These are phyloP conservation scores for Drosophila funebris DNA, from an alignment of 1,140 invertebrate genomes.

Conservation along the genomic window DNA sequence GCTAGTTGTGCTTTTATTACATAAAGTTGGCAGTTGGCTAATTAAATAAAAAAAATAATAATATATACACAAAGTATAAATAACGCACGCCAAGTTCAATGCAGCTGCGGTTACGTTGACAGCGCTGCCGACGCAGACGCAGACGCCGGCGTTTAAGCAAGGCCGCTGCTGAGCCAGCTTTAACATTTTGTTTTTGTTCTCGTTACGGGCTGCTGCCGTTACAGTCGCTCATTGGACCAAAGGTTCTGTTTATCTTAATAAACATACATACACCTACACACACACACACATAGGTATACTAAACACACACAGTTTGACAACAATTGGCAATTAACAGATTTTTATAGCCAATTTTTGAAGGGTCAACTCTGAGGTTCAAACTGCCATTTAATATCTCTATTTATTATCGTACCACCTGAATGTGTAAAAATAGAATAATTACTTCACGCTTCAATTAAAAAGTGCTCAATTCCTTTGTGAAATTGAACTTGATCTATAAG, in stretches of 20 bases:
- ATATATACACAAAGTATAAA: conserved; percentile 30
- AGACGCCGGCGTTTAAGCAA: background rate
- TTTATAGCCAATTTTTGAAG: background rate
- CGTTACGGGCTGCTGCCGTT: conserved; percentile 28
- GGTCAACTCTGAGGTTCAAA: background rate
- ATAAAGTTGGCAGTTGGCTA: conserved; percentile 30
- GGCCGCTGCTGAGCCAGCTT: conserved; percentile 35
- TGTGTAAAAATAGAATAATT: background rate
- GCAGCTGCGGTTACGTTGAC: conserved; percentile 31
- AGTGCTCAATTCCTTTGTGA: background rate
- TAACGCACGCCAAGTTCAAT: conserved; percentile 68
- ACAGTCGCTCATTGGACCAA: conserved; percentile 20
- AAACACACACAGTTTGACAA: background rate
- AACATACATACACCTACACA: background rate
- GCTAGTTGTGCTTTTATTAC: conserved; percentile 24
- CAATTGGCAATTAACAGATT: conserved; percentile 18
- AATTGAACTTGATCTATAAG: background rate
- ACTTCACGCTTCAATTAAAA: background rate
- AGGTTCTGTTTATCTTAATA: conserved; percentile 31
- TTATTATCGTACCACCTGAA: background rate
- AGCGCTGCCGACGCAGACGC: background rate
- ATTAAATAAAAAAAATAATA: conserved; percentile 16
- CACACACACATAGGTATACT: background rate
- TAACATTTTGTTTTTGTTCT: conserved; percentile 11
- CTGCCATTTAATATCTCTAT: conserved; percentile 6